Percentiles rank a stretch among this genome's conserved stretches.
Conservation (phyloP, 1,140 invertebrate genomes). For the Venturia canescens region DNA sequence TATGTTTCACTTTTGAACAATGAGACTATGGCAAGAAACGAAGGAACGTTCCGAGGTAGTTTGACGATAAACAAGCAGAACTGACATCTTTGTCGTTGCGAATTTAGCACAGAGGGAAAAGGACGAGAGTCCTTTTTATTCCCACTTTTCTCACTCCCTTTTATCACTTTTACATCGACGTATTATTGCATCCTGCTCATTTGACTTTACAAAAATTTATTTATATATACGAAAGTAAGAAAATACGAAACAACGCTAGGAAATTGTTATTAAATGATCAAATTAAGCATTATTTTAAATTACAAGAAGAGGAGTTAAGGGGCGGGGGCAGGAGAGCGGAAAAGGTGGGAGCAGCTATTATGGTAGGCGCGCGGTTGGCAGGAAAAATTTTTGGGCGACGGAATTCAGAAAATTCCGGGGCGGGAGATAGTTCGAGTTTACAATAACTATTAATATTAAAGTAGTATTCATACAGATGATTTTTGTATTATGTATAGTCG, state of each 20-base stretch:
- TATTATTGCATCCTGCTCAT: slow-evolving; percentile 61
- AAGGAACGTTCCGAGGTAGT: no score
- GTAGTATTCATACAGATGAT: slow-evolving; percentile 76
- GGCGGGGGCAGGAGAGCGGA: slow-evolving; percentile 46
- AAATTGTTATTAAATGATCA: slow-evolving; percentile 71
- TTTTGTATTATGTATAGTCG: slow-evolving; percentile 72
- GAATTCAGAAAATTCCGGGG: slow-evolving; percentile 46
- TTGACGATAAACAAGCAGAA: no score
- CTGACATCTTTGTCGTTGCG: no score
- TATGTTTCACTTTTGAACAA: no score
- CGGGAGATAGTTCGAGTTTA: slow-evolving; percentile 67
- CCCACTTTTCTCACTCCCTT: slow-evolving; percentile 1
- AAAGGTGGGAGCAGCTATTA: slow-evolving; percentile 45
- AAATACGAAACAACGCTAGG: slow-evolving; percentile 76
- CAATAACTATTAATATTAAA: slow-evolving; percentile 75
- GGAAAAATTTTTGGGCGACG: slow-evolving; percentile 55
- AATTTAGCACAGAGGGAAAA: no score
- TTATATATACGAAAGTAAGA: slow-evolving; percentile 76
- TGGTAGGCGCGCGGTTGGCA: no score
- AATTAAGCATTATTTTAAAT: slow-evolving; percentile 71
- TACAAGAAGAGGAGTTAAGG: slow-evolving; percentile 56
- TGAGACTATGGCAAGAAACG: no score
- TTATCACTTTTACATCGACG: slow-evolving; percentile 59
- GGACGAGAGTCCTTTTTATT: slow-evolving; percentile 19
- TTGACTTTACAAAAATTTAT: slow-evolving; percentile 75